These are phyloP conservation scores for Lophura nycthemera DNA, from an alignment of 2,113 vertebrate genomes.

Conservation along the genomic window DNA sequence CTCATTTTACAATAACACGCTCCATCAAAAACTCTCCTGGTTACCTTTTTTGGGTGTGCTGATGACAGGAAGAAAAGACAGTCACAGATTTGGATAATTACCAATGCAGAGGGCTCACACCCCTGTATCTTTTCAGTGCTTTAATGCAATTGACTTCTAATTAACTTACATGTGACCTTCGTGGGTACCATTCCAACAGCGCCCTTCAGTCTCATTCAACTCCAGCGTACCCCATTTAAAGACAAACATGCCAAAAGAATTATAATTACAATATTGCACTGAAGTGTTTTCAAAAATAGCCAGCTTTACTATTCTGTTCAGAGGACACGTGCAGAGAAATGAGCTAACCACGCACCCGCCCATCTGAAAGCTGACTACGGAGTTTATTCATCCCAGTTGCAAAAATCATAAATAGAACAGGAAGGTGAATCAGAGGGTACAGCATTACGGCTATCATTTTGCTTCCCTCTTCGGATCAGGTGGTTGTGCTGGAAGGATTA, in stretches of 20 bases:
- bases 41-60: not conserved
- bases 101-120: not conserved
- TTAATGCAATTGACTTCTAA: not conserved
- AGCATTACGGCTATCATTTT: slow-evolving; percentile 52
- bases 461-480: slow-evolving; percentile 57
- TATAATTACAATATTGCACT: not conserved
- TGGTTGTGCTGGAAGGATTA: slow-evolving; percentile 42
- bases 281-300: slow-evolving; percentile 1
- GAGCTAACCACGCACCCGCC: slow-evolving; percentile 25
- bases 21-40: not conserved
- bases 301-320: slow-evolving; percentile 14
- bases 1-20: not conserved
- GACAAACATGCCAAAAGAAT: not conserved
- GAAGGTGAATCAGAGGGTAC: slow-evolving; percentile 70
- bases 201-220: not conserved
- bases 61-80: not conserved
- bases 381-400: slow-evolving; percentile 53
- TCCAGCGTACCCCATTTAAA: not conserved
- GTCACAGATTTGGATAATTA: not conserved
- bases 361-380: slow-evolving; percentile 37
- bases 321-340: not conserved
- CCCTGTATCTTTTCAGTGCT: not conserved
- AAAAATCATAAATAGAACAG: slow-evolving; percentile 70
- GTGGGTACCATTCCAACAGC: not conserved
- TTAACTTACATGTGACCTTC: not conserved